Evolutionary conservation across 2,797 vertebrate species (phyloP).

Genomic region (Rhyacichthys aspro): DNA sequence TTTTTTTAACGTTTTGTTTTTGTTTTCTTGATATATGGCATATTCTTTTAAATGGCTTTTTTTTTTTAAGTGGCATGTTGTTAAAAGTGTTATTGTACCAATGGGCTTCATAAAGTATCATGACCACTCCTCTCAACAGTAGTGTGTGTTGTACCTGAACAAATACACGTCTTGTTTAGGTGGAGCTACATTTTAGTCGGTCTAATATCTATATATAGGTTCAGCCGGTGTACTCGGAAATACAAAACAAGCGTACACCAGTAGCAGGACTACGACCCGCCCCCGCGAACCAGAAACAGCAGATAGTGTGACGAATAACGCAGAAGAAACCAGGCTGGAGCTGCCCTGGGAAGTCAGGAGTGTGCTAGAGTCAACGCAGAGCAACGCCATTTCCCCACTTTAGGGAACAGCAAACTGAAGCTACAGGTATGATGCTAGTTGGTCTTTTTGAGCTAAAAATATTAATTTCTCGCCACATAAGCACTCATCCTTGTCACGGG

Average conservation of each 20-base stretch:
- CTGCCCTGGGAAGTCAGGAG: conserved; percentile 71
- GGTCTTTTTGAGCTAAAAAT: neutral
- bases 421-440: conserved; percentile 64
- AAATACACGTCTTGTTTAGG: conserved; percentile 14
- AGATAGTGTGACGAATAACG: conserved; percentile 64
- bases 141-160: rapidly evolving
- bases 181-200: conserved; percentile 2
- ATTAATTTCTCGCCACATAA: neutral
- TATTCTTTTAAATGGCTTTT: conserved; percentile 6
- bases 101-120: conserved; percentile 36
- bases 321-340: conserved; percentile 72
- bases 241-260: conserved; percentile 51
- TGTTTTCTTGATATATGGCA: neutral
- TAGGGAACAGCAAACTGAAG: conserved; percentile 36
- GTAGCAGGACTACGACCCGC: conserved; percentile 54
- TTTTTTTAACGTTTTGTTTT: no score
- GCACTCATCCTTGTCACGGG: conserved; percentile 7
- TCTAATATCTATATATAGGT: rapidly evolving
- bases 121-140: conserved; percentile 48
- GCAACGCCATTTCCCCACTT: conserved; percentile 64
- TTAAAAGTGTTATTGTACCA: no score
- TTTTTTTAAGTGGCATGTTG: no score
- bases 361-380: conserved; percentile 60
- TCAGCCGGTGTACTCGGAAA: conserved; percentile 7
- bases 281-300: conserved; percentile 73